Evolutionary conservation across 2,888 invertebrate species (phyloP).

Genomic region (Helicoverpa assulta): DNA sequence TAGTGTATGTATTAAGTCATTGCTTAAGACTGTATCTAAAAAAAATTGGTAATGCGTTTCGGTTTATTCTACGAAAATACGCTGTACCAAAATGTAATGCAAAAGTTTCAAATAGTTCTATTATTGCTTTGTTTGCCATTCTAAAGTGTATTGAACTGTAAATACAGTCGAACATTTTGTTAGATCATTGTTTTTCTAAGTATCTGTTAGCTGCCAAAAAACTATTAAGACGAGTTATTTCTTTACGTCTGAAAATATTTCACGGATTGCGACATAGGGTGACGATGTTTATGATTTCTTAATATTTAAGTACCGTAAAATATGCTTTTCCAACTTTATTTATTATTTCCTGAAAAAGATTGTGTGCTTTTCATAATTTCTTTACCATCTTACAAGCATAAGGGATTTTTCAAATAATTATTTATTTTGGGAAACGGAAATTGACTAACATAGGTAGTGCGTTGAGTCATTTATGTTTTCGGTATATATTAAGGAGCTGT

Average conservation of each 20-base stretch:
- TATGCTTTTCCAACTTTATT: not conserved
- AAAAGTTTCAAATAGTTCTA: slow-evolving; percentile 15
- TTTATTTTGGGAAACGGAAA: slow-evolving; percentile 18
- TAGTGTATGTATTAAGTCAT: too few relatives aligned
- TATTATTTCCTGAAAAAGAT: slow-evolving; percentile 5
- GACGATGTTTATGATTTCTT: slow-evolving; percentile 12
- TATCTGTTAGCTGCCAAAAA: slow-evolving; percentile 51
- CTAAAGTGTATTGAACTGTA: slow-evolving; percentile 37
- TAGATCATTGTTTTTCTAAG: slow-evolving; percentile 49
- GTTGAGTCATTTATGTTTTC: slow-evolving; percentile 24
- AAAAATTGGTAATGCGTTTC: too few relatives aligned
- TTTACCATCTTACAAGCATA: not conserved
- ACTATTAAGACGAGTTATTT: slow-evolving; percentile 20
- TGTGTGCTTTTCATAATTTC: not conserved
- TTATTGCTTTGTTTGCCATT: slow-evolving; percentile 32
- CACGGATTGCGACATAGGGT: slow-evolving; percentile 2
- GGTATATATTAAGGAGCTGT: slow-evolving; percentile 16
- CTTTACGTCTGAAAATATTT: slow-evolving; percentile 29
- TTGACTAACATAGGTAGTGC: slow-evolving; percentile 10
- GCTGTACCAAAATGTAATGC: slow-evolving; percentile 7
- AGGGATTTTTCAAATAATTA: not conserved
- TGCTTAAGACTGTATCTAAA: too few relatives aligned
- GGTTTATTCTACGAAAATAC: slow-evolving; percentile 1
- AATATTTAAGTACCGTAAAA: slow-evolving; percentile 14
- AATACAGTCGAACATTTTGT: slow-evolving; percentile 30